A percentile compares a stretch with the other conserved stretches of the same genome.
These are phyloP conservation scores for Psix sp. DNA, from an alignment of 1,140 invertebrate genomes.

Conservation along the genomic window DNA sequence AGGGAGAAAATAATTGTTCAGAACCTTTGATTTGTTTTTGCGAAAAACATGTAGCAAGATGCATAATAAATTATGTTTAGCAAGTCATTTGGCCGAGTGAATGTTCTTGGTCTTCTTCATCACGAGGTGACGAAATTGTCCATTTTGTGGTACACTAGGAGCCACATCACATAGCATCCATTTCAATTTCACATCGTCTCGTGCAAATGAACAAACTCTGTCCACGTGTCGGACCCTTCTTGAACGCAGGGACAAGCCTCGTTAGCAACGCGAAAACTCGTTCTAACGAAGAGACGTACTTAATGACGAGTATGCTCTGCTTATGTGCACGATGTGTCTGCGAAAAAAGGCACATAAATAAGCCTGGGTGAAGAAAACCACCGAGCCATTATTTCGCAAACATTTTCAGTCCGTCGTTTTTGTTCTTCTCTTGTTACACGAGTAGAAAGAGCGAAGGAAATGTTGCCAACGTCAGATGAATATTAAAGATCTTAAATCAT, in stretches of 20 bases:
- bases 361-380: constrained; percentile 53
- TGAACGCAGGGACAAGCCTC: constrained; percentile 63
- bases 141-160: no score
- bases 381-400: constrained; percentile 36
- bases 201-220: constrained; percentile 59
- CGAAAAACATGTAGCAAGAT: background rate
- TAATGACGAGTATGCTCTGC: constrained; percentile 68
- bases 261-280: constrained; percentile 71
- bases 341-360: constrained; percentile 52
- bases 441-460: constrained; percentile 31
- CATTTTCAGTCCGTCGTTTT: constrained; percentile 34
- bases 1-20: no score
- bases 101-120: constrained; percentile 33
- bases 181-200: constrained; percentile 60
- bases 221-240: constrained; percentile 57
- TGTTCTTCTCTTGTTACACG: constrained; percentile 22
- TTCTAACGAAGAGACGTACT: constrained; percentile 67
- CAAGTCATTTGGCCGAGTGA: constrained; percentile 14
- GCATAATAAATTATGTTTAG: constrained; percentile 27
- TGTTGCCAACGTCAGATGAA: constrained; percentile 28
- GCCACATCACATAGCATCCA: constrained; percentile 45
- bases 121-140: constrained; percentile 43
- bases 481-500: constrained; percentile 29
- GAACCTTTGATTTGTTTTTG: no score
- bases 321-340: constrained; percentile 57